phyloP scores from a whole-genome alignment of 2,113 vertebrate genomes.

The Raja brachyura region DNA sequence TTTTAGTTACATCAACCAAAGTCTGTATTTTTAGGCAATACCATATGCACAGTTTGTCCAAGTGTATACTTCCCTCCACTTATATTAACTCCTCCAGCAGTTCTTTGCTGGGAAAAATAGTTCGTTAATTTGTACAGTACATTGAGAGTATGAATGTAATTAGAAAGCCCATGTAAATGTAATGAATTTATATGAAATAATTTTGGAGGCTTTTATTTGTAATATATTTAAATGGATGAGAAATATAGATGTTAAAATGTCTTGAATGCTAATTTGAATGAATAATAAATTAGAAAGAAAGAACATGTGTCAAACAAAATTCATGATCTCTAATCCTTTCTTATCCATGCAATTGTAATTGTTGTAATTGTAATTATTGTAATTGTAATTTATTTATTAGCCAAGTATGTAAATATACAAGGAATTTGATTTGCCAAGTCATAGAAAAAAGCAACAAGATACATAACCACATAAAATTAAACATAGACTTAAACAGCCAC shows the following conservation, averaged over 20 bases:
- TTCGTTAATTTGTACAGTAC: not conserved
- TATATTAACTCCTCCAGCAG: not conserved
- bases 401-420: too few species aligned
- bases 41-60: not conserved
- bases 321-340: not conserved
- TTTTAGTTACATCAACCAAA: too few species aligned
- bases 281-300: conserved; percentile 7
- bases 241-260: not conserved
- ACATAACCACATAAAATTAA: too few species aligned
- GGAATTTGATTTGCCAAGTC: too few species aligned
- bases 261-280: not conserved
- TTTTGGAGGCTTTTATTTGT: not conserved
- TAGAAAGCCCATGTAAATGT: not conserved
- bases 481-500: too few species aligned
- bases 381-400: too few species aligned
- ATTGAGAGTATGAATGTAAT: not conserved
- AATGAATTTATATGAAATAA: not conserved
- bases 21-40: too few species aligned
- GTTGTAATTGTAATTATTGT: too few species aligned
- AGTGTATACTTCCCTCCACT: not conserved
- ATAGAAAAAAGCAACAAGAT: too few species aligned
- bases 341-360: too few species aligned
- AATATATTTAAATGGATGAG: not conserved
- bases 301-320: not conserved
- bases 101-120: too few species aligned